Evolutionary conservation across 2,113 vertebrate species (phyloP).

Genomic region (Aythya baeri): DNA sequence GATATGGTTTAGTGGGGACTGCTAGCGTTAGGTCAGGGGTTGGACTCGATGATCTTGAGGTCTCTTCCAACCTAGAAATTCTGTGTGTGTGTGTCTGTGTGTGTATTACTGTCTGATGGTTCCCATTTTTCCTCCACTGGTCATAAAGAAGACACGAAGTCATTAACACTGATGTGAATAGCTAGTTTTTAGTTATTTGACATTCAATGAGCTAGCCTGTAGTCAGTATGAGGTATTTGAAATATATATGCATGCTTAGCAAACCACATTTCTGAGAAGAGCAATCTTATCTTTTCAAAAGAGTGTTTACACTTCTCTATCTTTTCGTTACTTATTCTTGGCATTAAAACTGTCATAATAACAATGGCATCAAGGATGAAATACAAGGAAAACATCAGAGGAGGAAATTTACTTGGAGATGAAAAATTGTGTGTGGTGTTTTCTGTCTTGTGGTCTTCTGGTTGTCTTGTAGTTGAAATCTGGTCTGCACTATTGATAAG

Average conservation of each 20-base stretch:
- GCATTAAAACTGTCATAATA: background rate
- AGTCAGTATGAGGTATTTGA: background rate
- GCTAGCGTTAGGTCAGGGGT: no score
- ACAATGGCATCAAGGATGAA: background rate
- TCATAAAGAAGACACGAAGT: fast-evolving
- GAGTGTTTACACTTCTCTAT: background rate
- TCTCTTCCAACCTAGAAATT: no score
- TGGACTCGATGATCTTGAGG: no score
- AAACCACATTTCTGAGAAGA: background rate
- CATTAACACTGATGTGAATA: background rate
- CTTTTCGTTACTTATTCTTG: background rate
- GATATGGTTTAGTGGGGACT: no score
- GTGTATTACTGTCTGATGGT: background rate
- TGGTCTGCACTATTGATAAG: background rate
- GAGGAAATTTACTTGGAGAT: background rate
- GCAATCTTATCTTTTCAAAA: background rate
- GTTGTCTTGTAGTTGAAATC: background rate
- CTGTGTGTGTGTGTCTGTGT: no score
- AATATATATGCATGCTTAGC: background rate
- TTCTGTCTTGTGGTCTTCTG: background rate
- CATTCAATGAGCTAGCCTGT: background rate
- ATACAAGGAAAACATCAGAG: background rate
- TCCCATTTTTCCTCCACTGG: background rate
- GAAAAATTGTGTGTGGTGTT: background rate
- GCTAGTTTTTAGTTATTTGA: background rate